Conservation (phyloP, 2,888 invertebrate genomes). For the Pilophorus perplexus region DNA sequence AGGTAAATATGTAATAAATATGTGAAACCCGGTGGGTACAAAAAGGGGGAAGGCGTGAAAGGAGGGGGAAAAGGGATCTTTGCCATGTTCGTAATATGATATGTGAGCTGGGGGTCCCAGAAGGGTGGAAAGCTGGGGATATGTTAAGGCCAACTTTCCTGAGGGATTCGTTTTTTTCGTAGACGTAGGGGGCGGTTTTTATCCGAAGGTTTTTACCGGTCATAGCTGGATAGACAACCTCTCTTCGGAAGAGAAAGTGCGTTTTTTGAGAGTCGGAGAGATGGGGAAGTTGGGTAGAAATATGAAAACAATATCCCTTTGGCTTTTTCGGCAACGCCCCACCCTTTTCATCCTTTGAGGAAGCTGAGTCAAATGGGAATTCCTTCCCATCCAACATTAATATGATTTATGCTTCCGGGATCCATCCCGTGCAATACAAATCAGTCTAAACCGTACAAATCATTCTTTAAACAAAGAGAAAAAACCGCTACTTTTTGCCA, state of each 20-base stretch:
- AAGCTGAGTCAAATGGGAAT: not conserved
- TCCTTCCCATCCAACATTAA: not conserved
- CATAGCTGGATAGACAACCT: slow-evolving; percentile 13
- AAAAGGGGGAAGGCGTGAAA: not conserved
- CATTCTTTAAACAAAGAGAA: no score
- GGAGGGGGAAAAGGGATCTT: not conserved
- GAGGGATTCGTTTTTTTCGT: slow-evolving; percentile 1
- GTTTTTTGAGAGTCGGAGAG: no score
- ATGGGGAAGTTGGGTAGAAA: no score
- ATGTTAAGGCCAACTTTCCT: slow-evolving; percentile 6
- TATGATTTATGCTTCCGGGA: not conserved
- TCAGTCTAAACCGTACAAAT: no score
- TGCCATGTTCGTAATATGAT: slow-evolving; percentile 29
- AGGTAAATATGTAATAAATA: slow-evolving; percentile 33
- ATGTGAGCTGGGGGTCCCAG: slow-evolving; percentile 14
- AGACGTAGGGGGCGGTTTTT: not conserved
- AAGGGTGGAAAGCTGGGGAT: not conserved
- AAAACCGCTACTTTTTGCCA: not conserved
- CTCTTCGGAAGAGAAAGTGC: not conserved
- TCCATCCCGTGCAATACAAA: no score
- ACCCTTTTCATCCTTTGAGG: not conserved
- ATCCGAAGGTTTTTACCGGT: slow-evolving; percentile 20
- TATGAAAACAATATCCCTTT: slow-evolving; percentile 17
- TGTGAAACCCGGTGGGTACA: slow-evolving; percentile 26
- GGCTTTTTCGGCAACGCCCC: not conserved